phyloP scores from a whole-genome alignment of 2,888 invertebrate genomes.

The Pinctada fucata region DNA sequence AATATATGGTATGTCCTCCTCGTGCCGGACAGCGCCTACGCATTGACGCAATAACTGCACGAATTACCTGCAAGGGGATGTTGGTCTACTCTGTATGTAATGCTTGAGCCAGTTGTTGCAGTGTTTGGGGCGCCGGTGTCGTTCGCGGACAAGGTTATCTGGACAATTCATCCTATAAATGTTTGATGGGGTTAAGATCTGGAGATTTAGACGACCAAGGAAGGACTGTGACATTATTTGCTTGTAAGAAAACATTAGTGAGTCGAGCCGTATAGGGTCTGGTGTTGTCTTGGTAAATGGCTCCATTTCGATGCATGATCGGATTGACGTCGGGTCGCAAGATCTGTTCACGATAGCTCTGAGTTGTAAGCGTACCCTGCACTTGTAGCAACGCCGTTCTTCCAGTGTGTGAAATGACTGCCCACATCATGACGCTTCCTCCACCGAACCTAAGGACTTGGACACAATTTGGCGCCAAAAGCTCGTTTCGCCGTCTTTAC shows the following conservation, averaged over 20 bases:
- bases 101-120: slow-evolving; percentile 25
- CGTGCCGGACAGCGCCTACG: slow-evolving; percentile 26
- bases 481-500: slow-evolving; percentile 30
- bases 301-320: slow-evolving; percentile 19
- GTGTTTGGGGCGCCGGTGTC: slow-evolving; percentile 17
- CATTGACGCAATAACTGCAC: slow-evolving; percentile 31
- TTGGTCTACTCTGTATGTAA: slow-evolving; percentile 30
- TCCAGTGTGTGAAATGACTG: slow-evolving; percentile 23
- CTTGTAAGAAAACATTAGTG: slow-evolving; percentile 21
- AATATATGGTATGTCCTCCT: slow-evolving; percentile 26
- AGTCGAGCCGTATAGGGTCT: slow-evolving; percentile 33
- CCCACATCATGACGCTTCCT: slow-evolving; percentile 43
- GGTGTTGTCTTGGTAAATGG: slow-evolving; percentile 45
- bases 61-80: slow-evolving; percentile 23
- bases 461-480: slow-evolving; percentile 27
- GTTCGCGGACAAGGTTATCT: not conserved
- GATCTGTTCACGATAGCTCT: slow-evolving; percentile 39
- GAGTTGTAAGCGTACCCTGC: slow-evolving; percentile 35
- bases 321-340: slow-evolving; percentile 37
- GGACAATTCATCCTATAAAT: slow-evolving; percentile 39
- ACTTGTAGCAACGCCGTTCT: slow-evolving; percentile 16
- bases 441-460: slow-evolving; percentile 37
- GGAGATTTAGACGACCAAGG: slow-evolving; percentile 31
- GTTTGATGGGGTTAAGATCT: slow-evolving; percentile 37
- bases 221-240: slow-evolving; percentile 32